Conservation (phyloP, 2,797 vertebrate genomes). For the Tauraco hartlaubi region DNA sequence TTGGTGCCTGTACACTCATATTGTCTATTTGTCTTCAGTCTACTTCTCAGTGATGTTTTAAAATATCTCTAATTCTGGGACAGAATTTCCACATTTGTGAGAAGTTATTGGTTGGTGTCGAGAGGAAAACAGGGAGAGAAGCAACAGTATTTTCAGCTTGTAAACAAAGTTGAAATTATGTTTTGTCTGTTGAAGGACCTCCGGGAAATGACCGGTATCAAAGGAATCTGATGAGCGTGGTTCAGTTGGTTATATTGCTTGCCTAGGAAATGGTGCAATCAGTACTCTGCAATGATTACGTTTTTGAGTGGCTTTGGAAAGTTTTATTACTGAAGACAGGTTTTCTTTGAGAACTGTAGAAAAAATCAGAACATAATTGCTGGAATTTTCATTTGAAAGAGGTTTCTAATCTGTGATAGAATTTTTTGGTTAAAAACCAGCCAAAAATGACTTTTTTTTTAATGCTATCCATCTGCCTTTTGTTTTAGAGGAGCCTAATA, state of each 20-base stretch:
- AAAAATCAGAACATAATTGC: neutral
- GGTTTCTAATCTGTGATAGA: neutral
- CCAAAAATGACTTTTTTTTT: neutral
- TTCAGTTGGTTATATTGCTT: neutral
- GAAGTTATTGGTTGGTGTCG: neutral
- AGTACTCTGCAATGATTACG: neutral
- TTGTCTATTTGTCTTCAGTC: neutral
- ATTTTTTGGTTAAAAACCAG: neutral
- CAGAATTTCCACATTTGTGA: neutral
- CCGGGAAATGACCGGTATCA: neutral
- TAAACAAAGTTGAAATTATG: neutral
- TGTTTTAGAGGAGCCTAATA: neutral
- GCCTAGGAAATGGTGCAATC: neutral
- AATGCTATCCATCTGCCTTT: neutral
- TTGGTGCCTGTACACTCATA: neutral
- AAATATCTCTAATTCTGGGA: neutral
- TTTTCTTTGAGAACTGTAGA: neutral
- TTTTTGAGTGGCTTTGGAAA: neutral
- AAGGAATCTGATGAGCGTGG: neutral
- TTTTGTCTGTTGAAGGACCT: neutral
- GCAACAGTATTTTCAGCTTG: neutral
- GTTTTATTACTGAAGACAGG: neutral
- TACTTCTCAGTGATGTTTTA: neutral
- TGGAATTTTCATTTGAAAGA: neutral
- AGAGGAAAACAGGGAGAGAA: neutral